Base-by-base conservation (phyloP, 2,113 vertebrate genomes). In the Lepus timidus region DNA sequence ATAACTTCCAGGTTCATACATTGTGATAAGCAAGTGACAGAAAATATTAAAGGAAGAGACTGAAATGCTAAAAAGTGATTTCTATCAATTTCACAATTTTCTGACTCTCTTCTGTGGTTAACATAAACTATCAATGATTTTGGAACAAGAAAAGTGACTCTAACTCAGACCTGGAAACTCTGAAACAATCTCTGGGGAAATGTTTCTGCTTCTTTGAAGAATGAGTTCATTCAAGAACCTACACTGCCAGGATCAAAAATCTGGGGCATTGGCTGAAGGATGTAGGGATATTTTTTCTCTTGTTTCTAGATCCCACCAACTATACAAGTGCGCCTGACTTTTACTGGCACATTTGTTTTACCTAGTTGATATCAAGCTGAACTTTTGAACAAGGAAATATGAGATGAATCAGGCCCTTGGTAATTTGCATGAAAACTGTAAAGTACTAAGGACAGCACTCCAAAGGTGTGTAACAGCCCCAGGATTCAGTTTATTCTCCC, bases 381-480 rank as follows among this genome's bases (percentile, higher is more conserved):
- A 78, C n/a, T 96, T 88, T 94, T 96, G 64, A 96, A 76, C 93
- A 96, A 6, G 1, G 75, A 6, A 94, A 76, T 33, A 90, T 76
- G 90, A 3, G 70, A 92, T 94, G 39, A 87, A 89, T 84, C 22
- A 85, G 76, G 75, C 9, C 29, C 55, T 83, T 96, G 23, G 62
- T 96, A 96, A 97, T 94, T 96, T 94, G 17, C 51, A 33, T 19
- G 10, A 92, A 90, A 33, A 31, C 52, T 33, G 16, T 36, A 71
- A 93, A 97, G 85, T 92, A 78, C 81, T 92, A 90, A 61, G 88
- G 96, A 97, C 94, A 92, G 90, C 92, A 96, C 29, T 97, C 84
- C 92, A 67, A 64, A 92, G 92, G 94, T 97, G 52, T 96, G 39
- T 95, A 86, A 91, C 10, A 0, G 3, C 82, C 96, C 27, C 76